Base-by-base conservation (phyloP, 1,140 invertebrate genomes). In the Hormaphis cornu region DNA sequence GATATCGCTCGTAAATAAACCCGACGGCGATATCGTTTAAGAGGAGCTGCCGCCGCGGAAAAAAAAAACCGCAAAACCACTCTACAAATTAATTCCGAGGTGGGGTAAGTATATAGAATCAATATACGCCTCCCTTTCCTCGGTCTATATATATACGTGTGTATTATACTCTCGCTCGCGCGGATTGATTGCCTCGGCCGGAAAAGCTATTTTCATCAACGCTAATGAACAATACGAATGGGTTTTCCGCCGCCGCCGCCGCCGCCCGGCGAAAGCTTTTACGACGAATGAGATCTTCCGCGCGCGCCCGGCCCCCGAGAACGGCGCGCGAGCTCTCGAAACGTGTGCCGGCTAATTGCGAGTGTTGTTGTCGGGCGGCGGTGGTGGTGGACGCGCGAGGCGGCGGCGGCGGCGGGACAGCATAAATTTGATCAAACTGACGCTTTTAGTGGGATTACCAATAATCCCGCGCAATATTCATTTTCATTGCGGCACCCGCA, bases 371-470 rank as follows among this genome's bases (percentile, higher is more conserved):
- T 1, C 44, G 42, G 44, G n/a, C 28, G 42, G 61, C 28, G 61
- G n/a, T 12, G 18, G 42, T n/a, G 42, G 42, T n/a, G 42, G 42
- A 46, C 1, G 44, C 26, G 61, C 28, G 28, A 33, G 33, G 50
- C 61, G 61, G 61, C 50, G 61, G 18, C 61, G 61, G 61, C 61
- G 50, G 61, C 61, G 61, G 61, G 61, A 50, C 61, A 66, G 44
- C 61, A 66, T 66, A 66, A 66, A 66, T 66, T 66, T 66, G 61
- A 66, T 66, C 61, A 66, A 66, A 66, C 61, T 66, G 61, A 66
- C 61, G 61, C 61, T 66, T 66, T 66, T 66, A 66, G 61, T 50
- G 61, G 61, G 61, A 66, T 66, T 66, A 66, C 61, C 61, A 66
- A 66, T 66, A 66, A 66, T 66, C 61, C 61, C 44, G 61, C 50